Conservation (phyloP, 2,888 invertebrate species). For the Rotaria socialis region DNA sequence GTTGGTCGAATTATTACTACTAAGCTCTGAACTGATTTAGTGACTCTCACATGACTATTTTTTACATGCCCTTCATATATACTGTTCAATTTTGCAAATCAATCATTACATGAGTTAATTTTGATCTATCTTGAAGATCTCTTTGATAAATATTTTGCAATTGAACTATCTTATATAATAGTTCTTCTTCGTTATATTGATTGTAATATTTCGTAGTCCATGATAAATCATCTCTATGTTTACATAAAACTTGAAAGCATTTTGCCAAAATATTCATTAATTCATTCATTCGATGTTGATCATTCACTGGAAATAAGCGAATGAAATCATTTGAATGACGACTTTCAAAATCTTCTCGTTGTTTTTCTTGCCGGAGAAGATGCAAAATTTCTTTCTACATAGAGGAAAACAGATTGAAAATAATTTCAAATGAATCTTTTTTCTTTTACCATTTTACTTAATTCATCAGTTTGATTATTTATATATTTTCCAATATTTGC, state of each 20-base stretch:
- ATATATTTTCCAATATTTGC: constrained; percentile 36
- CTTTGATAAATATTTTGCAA: constrained; percentile 56
- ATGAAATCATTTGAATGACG: constrained; percentile 55
- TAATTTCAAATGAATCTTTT: not conserved
- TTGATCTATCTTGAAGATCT: constrained; percentile 34
- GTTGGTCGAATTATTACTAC: no score
- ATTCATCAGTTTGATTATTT: not conserved
- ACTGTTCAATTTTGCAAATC: constrained; percentile 10
- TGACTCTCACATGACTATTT: no score
- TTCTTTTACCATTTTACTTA: constrained; percentile 48
- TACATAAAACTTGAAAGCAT: constrained; percentile 43
- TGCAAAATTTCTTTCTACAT: not conserved
- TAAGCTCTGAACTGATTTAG: no score
- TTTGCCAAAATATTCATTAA: constrained; percentile 38
- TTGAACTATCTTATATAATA: constrained; percentile 56
- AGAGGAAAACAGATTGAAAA: not conserved
- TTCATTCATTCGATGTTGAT: constrained; percentile 47
- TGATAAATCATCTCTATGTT: constrained; percentile 28
- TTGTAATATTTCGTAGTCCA: constrained; percentile 37
- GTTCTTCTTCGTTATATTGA: constrained; percentile 51
- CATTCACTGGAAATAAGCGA: constrained; percentile 58
- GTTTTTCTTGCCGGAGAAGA: constrained; percentile 53
- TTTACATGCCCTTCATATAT: not conserved
- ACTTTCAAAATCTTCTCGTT: constrained; percentile 57
- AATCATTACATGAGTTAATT: no score